phyloP scores from a whole-genome alignment of 2,113 vertebrate genomes.

The Catharus fuscescens region DNA sequence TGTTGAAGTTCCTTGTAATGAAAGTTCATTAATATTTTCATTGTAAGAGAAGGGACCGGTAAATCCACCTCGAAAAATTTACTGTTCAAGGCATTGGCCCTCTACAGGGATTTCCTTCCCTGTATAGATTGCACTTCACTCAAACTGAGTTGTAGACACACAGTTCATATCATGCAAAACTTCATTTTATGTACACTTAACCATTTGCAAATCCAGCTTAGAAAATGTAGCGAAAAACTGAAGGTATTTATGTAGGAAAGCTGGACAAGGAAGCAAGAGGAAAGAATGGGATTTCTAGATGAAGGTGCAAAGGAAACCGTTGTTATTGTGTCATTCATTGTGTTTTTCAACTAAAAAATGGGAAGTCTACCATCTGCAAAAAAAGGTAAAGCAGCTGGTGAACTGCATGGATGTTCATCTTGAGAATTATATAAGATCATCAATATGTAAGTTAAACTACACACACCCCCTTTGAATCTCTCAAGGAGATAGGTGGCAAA shows the following conservation, averaged over 20 bases:
- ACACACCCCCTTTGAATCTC: neutral
- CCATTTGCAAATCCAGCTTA: neutral
- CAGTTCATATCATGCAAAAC: fast-evolving
- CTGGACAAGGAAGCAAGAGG: neutral
- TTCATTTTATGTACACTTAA: neutral
- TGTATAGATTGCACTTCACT: neutral
- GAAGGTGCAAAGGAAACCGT: neutral
- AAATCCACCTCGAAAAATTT: neutral
- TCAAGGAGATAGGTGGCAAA: neutral
- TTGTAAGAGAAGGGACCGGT: neutral
- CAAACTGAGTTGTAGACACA: neutral
- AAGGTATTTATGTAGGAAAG: neutral
- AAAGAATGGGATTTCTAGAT: neutral
- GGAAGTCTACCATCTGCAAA: neutral
- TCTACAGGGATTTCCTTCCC: neutral
- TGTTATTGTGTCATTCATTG: neutral
- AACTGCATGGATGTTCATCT: neutral
- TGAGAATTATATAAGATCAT: neutral
- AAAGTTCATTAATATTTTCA: neutral
- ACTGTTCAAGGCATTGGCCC: neutral
- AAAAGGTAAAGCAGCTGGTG: neutral
- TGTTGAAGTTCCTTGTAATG: neutral
- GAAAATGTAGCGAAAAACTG: neutral
- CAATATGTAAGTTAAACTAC: neutral
- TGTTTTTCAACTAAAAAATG: neutral